Conservation (phyloP, 2,113 vertebrate genomes). For the Lepus timidus region DNA sequence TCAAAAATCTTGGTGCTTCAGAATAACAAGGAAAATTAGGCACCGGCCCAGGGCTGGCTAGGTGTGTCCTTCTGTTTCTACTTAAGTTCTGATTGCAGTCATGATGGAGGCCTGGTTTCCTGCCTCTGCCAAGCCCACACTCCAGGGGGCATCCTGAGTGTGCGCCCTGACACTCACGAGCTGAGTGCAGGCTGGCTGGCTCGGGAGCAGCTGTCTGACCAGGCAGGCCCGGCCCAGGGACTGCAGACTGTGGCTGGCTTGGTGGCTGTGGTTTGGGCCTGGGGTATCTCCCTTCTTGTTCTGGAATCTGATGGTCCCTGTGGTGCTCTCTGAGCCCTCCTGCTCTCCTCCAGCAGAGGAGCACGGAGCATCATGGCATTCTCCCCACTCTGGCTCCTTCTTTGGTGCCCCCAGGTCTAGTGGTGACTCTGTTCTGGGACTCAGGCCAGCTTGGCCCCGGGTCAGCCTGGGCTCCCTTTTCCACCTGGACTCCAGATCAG, state of each 20-base stretch:
- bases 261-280: neutral
- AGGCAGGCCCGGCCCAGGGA: neutral
- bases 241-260: neutral
- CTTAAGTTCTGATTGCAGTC: constrained; percentile 23
- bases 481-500: neutral
- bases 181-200: neutral
- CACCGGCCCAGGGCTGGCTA: neutral
- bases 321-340: neutral
- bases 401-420: neutral
- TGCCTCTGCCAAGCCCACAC: neutral
- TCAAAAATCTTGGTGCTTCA: constrained; percentile 52
- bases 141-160: neutral
- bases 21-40: constrained; percentile 44
- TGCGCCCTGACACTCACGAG: neutral
- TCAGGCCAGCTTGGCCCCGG: neutral
- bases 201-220: neutral
- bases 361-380: neutral
- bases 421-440: constrained; percentile 21
- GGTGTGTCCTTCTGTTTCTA: neutral
- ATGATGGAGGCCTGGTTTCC: constrained; percentile 6
- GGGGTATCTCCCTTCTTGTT: neutral
- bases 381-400: neutral
- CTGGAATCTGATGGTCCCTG: neutral
- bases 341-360: neutral
- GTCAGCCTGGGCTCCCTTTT: neutral